Evolutionary conservation across 2,113 vertebrate species (phyloP), one percentile per base, ranked within the genome.

Genomic region (Crypturellus undulatus): DNA sequence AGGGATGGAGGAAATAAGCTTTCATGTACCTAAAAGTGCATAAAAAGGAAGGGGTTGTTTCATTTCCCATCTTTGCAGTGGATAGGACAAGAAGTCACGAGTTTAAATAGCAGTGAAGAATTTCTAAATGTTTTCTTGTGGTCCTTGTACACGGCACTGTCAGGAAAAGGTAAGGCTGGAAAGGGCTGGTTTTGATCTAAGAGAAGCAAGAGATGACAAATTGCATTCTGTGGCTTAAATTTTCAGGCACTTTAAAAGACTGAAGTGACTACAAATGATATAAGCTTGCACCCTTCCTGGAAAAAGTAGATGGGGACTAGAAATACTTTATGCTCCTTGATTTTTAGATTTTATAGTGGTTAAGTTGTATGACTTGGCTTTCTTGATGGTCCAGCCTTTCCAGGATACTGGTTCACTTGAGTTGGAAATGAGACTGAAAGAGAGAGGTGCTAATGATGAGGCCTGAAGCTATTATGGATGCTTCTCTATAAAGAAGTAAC

Each of bases 271-370:
- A 36, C 89, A 91, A 75, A 65, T 79, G 49, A 81, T 71, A 4
- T 4, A 88, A 72, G 82, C 78, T 62, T 69, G 38, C 62, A 28
- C 60, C 76, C 72, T 36, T 81, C 56, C 45, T 75, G 64, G n/a
- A 10, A 49, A 70, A 79, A 87, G 76, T 70, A 75, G 54, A 67
- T 77, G 72, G 43, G 82, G 76, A 47, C 60, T 89, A 69, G 88
- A 89, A 86, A 64, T 93, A 68, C 78, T 92, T 93, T 69, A 92
- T 77, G 76, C n/a, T 77, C 42, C 78, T 87, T 63, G 43, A 47
- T 79, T 92, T 84, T 94, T 45, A 92, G 72, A 76, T 69, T 75
- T 77, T 75, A 71, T 19, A 65, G 60, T 49, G 0, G 1, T 76
- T 75, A 82, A 93, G 79, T 40, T 84, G 72, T 47, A 30, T 54